A percentile compares a stretch with the other conserved stretches of the same genome.
Evolutionary conservation across 2,797 vertebrate genomes (phyloP).

Genomic region (Bovichtus diacanthus): DNA sequence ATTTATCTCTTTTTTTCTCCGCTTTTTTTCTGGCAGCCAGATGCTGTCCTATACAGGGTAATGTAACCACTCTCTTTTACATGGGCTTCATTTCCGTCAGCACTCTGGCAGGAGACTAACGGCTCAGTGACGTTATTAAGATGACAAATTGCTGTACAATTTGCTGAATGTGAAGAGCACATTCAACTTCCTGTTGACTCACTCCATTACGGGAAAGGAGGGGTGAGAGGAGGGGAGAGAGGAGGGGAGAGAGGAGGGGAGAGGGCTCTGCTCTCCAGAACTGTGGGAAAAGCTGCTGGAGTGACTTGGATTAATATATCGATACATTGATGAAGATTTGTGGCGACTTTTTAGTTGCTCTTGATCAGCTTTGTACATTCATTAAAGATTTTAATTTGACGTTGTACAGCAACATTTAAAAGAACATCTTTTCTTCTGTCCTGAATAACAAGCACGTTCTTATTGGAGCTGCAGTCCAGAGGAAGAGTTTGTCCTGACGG

Average conservation of each 20-base stretch:
- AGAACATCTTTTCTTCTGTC: no score
- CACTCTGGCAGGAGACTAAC: conserved; percentile 60
- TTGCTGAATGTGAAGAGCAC: conserved; percentile 61
- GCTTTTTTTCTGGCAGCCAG: conserved; percentile 35
- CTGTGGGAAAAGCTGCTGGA: conserved; percentile 9
- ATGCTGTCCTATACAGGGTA: conserved; percentile 45
- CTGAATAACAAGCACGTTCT: conserved; percentile 1
- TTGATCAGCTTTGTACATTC: conserved; percentile 1
- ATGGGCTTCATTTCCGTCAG: conserved; percentile 63
- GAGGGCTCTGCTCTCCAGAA: conserved; percentile 28
- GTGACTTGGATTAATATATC: conserved; percentile 1
- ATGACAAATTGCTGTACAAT: conserved; percentile 66
- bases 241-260: no score
- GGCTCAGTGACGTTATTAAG: conserved; percentile 60
- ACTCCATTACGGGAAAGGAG: conserved; percentile 55
- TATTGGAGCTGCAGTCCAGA: conserved; percentile 26
- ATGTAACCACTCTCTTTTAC: conserved; percentile 40
- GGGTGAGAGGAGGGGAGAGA: conserved; percentile 1
- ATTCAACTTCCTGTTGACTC: conserved; percentile 82
- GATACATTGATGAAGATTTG: conserved; percentile 1
- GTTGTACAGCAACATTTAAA: neutral
- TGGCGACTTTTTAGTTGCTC: neutral
- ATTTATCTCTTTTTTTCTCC: neutral
- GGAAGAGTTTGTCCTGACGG: conserved; percentile 21
- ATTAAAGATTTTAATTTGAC: neutral